These are phyloP conservation scores for Oscheius sp. DNA, from an alignment of 2,888 invertebrate species.

Conservation along the genomic window DNA sequence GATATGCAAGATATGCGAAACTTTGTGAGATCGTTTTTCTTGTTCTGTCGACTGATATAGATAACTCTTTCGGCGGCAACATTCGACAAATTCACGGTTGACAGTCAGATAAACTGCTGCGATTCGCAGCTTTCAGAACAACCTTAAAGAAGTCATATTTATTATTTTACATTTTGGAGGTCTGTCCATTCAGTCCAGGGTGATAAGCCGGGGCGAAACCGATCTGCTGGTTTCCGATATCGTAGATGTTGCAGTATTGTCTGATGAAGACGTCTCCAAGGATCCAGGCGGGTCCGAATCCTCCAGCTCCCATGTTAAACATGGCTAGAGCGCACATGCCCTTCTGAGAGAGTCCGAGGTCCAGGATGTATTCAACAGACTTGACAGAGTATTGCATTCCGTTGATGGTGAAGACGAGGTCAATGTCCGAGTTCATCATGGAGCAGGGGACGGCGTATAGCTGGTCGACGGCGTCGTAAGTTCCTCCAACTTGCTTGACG, in stretches of 20 bases:
- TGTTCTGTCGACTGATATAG: no score
- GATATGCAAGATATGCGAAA: no score
- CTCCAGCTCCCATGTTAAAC: slow-evolving; percentile 47
- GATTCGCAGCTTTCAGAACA: no score
- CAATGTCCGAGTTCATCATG: slow-evolving; percentile 48
- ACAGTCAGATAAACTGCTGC: no score
- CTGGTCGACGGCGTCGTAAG: slow-evolving; percentile 51
- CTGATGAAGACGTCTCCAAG: slow-evolving; percentile 60
- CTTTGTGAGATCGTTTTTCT: no score
- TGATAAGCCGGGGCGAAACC: slow-evolving; percentile 52
- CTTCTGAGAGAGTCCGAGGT: slow-evolving; percentile 53
- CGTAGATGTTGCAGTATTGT: slow-evolving; percentile 61
- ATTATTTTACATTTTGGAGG: no score
- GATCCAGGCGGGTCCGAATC: slow-evolving; percentile 57
- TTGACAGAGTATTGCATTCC: slow-evolving; percentile 58
- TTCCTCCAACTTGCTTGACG: slow-evolving; percentile 55
- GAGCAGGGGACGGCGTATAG: slow-evolving; percentile 62
- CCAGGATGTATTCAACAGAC: slow-evolving; percentile 64
- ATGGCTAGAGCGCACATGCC: slow-evolving; percentile 50
- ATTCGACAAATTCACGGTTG: no score
- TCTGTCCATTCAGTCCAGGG: neutral
- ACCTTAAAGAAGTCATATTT: no score
- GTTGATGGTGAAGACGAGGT: slow-evolving; percentile 63
- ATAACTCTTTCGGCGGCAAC: no score
- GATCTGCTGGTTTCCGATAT: slow-evolving; percentile 58